A percentile compares a stretch with the other conserved stretches of the same genome.
Evolutionary conservation across 2,113 vertebrate species (phyloP).

Genomic region (Cinclus mexicanus): DNA sequence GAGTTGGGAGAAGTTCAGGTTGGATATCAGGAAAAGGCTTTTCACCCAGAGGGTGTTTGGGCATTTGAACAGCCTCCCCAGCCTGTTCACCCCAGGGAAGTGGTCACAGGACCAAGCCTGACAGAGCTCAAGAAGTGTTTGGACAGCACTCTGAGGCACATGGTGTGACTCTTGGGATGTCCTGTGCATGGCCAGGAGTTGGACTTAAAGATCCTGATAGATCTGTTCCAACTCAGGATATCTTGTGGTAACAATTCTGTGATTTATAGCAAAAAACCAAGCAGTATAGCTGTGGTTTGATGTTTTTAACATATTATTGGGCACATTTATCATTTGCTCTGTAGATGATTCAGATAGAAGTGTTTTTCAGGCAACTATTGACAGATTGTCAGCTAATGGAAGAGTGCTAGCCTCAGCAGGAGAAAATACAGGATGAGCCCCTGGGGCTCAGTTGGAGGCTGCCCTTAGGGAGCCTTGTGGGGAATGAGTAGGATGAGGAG

Average conservation of each 20-base stretch:
- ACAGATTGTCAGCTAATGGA: neutral
- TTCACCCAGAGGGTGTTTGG: neutral
- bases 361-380: neutral
- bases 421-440: neutral
- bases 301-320: neutral
- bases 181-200: neutral
- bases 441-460: neutral
- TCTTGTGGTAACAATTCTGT: neutral
- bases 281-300: neutral
- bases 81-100: neutral
- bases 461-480: neutral
- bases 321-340: neutral
- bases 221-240: neutral
- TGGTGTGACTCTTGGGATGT: neutral
- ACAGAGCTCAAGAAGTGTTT: neutral
- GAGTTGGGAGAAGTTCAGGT: neutral
- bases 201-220: neutral
- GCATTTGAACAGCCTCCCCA: neutral
- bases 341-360: neutral
- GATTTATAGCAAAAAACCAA: neutral
- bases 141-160: neutral
- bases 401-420: neutral
- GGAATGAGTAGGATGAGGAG: neutral
- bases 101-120: neutral
- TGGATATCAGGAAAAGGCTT: neutral